Evolutionary conservation across 2,888 invertebrate genomes (phyloP).

Genomic region (Calliphora vomitoria): DNA sequence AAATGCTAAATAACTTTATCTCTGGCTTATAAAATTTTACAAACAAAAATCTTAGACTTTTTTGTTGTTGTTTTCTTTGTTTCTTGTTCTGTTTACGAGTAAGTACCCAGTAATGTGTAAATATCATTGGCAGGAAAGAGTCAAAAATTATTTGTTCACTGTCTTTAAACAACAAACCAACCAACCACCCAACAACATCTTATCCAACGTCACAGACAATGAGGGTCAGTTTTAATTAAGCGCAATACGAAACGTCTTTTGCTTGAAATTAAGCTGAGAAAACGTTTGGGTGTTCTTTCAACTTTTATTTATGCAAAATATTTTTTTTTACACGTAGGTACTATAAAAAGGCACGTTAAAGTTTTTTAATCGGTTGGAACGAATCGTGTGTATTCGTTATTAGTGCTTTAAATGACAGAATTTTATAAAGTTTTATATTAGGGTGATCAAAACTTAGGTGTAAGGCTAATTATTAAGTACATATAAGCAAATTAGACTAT

Average conservation of each 20-base stretch:
- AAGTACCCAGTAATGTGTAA: slow-evolving; percentile 15
- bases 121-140: not conserved
- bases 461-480: too few relatives aligned
- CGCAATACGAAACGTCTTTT: slow-evolving; percentile 35
- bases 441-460: too few relatives aligned
- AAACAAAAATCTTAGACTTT: slow-evolving; percentile 30
- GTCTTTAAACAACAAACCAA: not conserved
- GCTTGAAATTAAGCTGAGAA: slow-evolving; percentile 35
- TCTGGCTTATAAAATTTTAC: slow-evolving; percentile 38
- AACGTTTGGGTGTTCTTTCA: slow-evolving; percentile 8
- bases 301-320: slow-evolving; percentile 31
- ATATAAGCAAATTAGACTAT: too few relatives aligned
- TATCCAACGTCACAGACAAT: not conserved
- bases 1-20: slow-evolving; percentile 52
- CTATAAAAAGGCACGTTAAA: not conserved
- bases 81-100: not conserved
- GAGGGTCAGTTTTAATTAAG: slow-evolving; percentile 65
- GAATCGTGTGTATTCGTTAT: not conserved
- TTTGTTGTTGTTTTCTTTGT: not conserved
- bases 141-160: not conserved
- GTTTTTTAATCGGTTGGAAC: slow-evolving; percentile 18
- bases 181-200: not conserved
- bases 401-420: too few relatives aligned
- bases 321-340: slow-evolving; percentile 13
- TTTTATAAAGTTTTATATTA: too few relatives aligned